Conservation (phyloP, 2,888 invertebrate species). For the Aleiodes testaceus region DNA sequence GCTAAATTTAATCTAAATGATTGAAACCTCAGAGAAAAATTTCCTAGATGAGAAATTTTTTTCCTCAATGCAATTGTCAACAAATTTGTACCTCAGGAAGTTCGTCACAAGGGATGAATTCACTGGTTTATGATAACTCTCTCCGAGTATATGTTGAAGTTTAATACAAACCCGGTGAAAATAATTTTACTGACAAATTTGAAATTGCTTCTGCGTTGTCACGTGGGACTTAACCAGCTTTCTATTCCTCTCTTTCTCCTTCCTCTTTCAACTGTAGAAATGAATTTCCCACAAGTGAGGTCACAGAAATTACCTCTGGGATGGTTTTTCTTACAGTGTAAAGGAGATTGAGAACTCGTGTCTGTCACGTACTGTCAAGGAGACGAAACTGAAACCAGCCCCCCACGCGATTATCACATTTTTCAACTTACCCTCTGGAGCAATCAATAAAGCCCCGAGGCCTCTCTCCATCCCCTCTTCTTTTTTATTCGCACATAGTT, state of each 20-base stretch:
- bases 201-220: constrained; percentile 18
- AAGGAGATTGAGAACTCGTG: constrained; percentile 19
- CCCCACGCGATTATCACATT: constrained; percentile 58
- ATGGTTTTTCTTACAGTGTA: constrained; percentile 10
- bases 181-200: constrained; percentile 30
- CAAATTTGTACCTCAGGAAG: constrained; percentile 20
- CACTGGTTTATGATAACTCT: constrained; percentile 30
- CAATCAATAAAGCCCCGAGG: not conserved
- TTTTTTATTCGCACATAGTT: constrained; percentile 6
- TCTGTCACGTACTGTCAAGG: constrained; percentile 15
- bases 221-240: constrained; percentile 12
- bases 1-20: too few relatives aligned
- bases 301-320: constrained; percentile 25
- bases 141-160: constrained; percentile 14
- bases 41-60: too few relatives aligned
- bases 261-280: not conserved
- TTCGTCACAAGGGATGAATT: constrained; percentile 26
- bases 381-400: constrained; percentile 2
- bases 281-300: constrained; percentile 6
- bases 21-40: too few relatives aligned
- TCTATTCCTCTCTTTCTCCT: not conserved
- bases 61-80: not conserved
- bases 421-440: constrained; percentile 49
- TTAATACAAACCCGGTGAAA: constrained; percentile 16
- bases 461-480: not conserved